A percentile compares a stretch with the other conserved stretches of the same genome.
Conservation (phyloP, 2,888 invertebrate genomes). For the Philhelius pedissequus region DNA sequence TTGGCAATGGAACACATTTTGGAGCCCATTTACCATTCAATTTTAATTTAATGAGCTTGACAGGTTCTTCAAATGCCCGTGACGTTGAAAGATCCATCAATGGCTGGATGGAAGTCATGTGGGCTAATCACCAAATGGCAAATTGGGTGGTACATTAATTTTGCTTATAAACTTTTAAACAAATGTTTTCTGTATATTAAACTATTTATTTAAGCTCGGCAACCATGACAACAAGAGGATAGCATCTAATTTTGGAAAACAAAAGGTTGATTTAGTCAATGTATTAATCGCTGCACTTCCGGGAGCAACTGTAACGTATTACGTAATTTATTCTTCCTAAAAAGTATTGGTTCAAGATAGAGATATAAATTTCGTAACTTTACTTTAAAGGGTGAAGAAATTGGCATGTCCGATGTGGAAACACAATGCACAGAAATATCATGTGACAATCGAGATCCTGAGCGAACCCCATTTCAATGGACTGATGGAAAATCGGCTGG, state of each 20-base stretch:
- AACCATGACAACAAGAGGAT: slow-evolving; percentile 85
- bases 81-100: slow-evolving; percentile 80
- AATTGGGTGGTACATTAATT: slow-evolving; percentile 84
- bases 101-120: slow-evolving; percentile 82
- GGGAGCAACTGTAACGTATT: slow-evolving; percentile 88
- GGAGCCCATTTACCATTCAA: slow-evolving; percentile 84
- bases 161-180: neutral
- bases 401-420: slow-evolving; percentile 81
- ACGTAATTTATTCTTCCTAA: slow-evolving; percentile 78
- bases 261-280: slow-evolving; percentile 84
- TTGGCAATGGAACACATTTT: slow-evolving; percentile 79
- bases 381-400: slow-evolving; percentile 82
- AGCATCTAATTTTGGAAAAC: slow-evolving; percentile 82
- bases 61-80: slow-evolving; percentile 80
- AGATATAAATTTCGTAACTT: neutral
- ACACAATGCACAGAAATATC: slow-evolving; percentile 77
- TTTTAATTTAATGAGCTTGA: slow-evolving; percentile 81
- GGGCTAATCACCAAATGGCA: slow-evolving; percentile 79
- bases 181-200: neutral
- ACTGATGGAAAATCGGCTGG: slow-evolving; percentile 79
- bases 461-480: slow-evolving; percentile 84
- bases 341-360: neutral
- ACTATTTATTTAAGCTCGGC: slow-evolving; percentile 80
- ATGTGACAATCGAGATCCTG: slow-evolving; percentile 80
- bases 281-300: slow-evolving; percentile 86